These are phyloP conservation scores for Pipistrellus nathusii DNA, from an alignment of 2,797 vertebrate genomes.

Conservation along the genomic window DNA sequence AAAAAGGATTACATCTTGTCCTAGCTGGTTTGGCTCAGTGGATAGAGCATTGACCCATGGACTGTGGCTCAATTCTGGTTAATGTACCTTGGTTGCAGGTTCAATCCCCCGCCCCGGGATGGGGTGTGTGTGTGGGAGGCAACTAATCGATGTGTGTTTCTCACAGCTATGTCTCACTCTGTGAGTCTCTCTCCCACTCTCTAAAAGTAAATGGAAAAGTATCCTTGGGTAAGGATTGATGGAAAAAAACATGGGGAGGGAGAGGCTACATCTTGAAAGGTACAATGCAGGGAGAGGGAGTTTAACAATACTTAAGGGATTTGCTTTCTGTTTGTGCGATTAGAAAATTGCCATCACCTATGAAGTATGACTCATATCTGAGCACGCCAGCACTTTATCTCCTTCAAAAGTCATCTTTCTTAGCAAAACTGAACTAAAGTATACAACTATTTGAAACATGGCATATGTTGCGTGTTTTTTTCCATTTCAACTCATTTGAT, in stretches of 20 bases:
- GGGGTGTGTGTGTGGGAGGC: too few species aligned
- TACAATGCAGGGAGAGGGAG: not conserved
- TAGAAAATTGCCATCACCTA: constrained; percentile 59
- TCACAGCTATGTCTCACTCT: too few species aligned
- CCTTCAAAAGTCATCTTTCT: constrained; percentile 53
- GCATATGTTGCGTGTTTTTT: not conserved
- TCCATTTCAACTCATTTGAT: constrained; percentile 18
- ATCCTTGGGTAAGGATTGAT: too few species aligned
- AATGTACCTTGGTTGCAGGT: too few species aligned
- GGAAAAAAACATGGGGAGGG: too few species aligned
- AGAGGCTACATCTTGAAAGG: not conserved
- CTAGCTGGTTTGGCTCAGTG: too few species aligned
- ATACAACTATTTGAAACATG: constrained; percentile 15
- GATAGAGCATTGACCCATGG: too few species aligned
- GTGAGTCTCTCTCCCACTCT: too few species aligned
- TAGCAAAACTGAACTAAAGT: constrained; percentile 24
- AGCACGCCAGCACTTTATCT: constrained; percentile 15
- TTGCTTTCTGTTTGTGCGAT: constrained; percentile 37
- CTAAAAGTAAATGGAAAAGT: too few species aligned
- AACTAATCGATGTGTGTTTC: too few species aligned
- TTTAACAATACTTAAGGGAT: constrained; percentile 53
- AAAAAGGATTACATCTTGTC: not conserved
- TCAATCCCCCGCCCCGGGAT: too few species aligned
- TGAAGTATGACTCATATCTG: constrained; percentile 58
- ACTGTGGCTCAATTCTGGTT: too few species aligned